Evolutionary conservation across 1,140 invertebrate genomes (phyloP), one percentile per base, ranked within the genome.

Genomic region (Drosophila melanica): DNA sequence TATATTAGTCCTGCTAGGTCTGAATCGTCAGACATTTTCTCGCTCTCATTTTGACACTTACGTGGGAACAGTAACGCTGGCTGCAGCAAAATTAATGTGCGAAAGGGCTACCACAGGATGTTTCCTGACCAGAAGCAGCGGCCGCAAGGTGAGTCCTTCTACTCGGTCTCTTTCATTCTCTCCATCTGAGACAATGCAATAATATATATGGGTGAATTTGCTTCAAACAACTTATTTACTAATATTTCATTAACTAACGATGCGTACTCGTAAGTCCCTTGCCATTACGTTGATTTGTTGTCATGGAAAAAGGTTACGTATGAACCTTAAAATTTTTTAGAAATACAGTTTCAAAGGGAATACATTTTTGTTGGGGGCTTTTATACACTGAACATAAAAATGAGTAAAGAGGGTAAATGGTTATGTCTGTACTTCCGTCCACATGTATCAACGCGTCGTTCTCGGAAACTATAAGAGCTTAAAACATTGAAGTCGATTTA

Each of bases 91-190:
- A 93, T 94, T 94, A 93, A 95, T 95, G 94, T 95, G 94, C 89
- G 94, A 95, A 93, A 94, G 93, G 93, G 94, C 93, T 93, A 94
- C 93, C 86, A 94, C 94, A 80, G 94, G 94, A 90, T 95, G 94
- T 92, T 95, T 95, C 92, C 94, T 94, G 91, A 94, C 93, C 73
- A 93, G 93, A 86, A 90, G 77, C 87, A 92, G 85, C 72, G 81
- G 75, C 71, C 90, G 90, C 63, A 94, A 95, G 94, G 94, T 95
- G 93, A 94, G 92, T 90, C 44, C 12, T 12, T 6, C 23, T 42
- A 11, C 12, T 8, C 14, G 5, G 4, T 48, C n/a, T n/a, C 3
- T 18, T 11, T 6, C 45, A 5, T 8, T 44, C 7, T 23, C 12
- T 41, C 12, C 39, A 10, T 23, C 20, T 10, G 4, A 20, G 16